Base-by-base conservation (phyloP, 2,113 vertebrate species). In the Epinephelus moara region DNA sequence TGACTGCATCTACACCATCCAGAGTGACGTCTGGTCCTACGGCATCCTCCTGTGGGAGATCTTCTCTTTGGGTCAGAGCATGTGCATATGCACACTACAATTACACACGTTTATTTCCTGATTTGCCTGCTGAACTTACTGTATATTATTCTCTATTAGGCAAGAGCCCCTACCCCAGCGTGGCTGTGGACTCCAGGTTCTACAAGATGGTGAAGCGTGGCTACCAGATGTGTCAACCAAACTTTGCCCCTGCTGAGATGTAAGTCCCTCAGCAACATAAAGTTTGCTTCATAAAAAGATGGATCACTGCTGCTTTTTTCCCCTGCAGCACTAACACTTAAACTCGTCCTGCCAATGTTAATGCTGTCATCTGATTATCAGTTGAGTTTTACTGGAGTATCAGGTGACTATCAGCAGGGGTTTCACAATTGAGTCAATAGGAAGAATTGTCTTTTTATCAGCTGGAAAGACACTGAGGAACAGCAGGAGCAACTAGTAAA, bases 31-130 rank as follows among this genome's bases (percentile, higher is more conserved):
- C 84, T 99, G 98, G 98, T 99, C 98, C 53, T 99, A 99, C 0
- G 98, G 98, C 61, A 99, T 99, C 93, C 96, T 99, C 6, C 95
- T 99, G 82, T 99, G 98, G 98, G 98, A 99, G 91, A 99, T 99
- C 88, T 99, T 99, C 92, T 98, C 98, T 14, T 94, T 99, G 12
- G 98, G 98, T 99, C 90, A 94, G 95, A 76, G 61, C 21, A 19
- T 13, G 15, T 30, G 25, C 45, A 63, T 27, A 23, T 55, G 1
- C 37, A 6, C 3, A 4, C 17, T 45, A 21, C 10, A 18, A 47
- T 57, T 11, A 72, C 25, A 84, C n/a, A 66, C 3, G 63, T 82
- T 50, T 47, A 13, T 37, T 75, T 49, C 7, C 67, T 21, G 10
- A 78, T 23, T 27, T 70, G 7, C 25, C 42, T 45, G 42, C 42